These are phyloP conservation scores for Bellardia bayeri DNA, from an alignment of 2,888 invertebrate genomes.

Conservation along the genomic window DNA sequence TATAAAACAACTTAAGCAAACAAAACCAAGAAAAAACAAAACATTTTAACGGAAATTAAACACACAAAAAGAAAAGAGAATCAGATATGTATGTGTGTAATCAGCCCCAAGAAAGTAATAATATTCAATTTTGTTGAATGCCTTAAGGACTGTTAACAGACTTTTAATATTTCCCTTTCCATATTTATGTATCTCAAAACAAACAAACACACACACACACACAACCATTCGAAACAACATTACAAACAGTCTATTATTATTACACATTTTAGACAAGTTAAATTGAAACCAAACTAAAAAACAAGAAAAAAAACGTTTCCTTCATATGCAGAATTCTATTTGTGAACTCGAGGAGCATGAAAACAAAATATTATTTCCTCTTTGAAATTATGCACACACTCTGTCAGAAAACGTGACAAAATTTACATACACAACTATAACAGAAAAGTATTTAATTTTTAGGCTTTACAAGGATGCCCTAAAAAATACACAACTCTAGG, in stretches of 20 bases:
- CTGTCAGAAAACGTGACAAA: constrained; percentile 24
- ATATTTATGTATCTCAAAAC: background rate
- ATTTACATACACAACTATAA: constrained; percentile 16
- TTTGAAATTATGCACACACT: constrained; percentile 6
- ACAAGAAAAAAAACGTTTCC: background rate
- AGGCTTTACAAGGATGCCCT: constrained; percentile 12
- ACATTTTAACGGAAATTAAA: constrained; percentile 36
- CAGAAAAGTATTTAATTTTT: constrained; percentile 9
- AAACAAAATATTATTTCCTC: constrained; percentile 4
- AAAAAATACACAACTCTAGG: constrained; percentile 20
- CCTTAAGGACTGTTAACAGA: constrained; percentile 47
- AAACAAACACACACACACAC: constrained; percentile 5
- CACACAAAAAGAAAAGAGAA: background rate
- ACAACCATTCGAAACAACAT: background rate
- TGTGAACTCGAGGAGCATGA: background rate
- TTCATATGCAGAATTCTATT: background rate
- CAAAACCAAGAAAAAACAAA: background rate
- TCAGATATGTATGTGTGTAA: constrained; percentile 32
- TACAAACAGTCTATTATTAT: constrained; percentile 4
- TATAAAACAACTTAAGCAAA: background rate
- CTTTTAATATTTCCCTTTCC: constrained; percentile 13
- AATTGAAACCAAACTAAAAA: background rate
- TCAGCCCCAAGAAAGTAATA: constrained; percentile 37
- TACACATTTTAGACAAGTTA: constrained; percentile 2
- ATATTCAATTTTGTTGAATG: constrained; percentile 44